Evolutionary conservation across 2,797 vertebrate species (phyloP).

Genomic region (Dromococcyx pavoninus): DNA sequence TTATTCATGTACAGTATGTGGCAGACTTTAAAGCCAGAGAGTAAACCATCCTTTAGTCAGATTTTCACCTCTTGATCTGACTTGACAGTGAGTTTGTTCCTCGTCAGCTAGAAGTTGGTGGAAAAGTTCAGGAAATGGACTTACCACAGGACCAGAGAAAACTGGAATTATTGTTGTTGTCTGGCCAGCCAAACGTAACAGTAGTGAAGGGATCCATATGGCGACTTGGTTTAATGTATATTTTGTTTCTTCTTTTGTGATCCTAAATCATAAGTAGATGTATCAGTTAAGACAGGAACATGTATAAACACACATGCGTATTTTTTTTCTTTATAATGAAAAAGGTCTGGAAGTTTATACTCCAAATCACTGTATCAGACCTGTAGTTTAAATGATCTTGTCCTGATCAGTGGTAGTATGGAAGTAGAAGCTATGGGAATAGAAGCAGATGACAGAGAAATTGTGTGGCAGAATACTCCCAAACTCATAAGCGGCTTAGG

Average conservation of each 20-base stretch:
- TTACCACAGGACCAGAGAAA: constrained; percentile 78
- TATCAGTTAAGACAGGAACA: background rate
- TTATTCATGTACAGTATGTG: background rate
- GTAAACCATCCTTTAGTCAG: background rate
- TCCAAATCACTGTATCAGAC: background rate
- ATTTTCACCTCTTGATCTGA: background rate
- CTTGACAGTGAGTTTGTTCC: background rate
- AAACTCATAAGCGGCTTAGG: background rate
- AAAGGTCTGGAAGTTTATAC: background rate
- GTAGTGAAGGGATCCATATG: constrained; percentile 70
- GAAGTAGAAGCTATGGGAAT: background rate
- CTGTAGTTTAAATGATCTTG: background rate
- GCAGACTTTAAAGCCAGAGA: background rate
- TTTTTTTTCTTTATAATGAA: background rate
- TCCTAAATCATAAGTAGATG: constrained; percentile 52
- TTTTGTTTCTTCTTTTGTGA: background rate
- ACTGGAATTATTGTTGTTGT: background rate
- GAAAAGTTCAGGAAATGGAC: background rate
- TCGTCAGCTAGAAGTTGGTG: background rate
- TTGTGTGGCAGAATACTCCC: background rate
- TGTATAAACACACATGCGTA: background rate
- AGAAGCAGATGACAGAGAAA: background rate
- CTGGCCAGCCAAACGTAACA: constrained; percentile 69
- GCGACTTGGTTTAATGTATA: constrained; percentile 58
- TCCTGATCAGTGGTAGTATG: background rate